Evolutionary conservation across 2,113 vertebrate genomes (phyloP).

Genomic region (Nyctibius bracteatus): DNA sequence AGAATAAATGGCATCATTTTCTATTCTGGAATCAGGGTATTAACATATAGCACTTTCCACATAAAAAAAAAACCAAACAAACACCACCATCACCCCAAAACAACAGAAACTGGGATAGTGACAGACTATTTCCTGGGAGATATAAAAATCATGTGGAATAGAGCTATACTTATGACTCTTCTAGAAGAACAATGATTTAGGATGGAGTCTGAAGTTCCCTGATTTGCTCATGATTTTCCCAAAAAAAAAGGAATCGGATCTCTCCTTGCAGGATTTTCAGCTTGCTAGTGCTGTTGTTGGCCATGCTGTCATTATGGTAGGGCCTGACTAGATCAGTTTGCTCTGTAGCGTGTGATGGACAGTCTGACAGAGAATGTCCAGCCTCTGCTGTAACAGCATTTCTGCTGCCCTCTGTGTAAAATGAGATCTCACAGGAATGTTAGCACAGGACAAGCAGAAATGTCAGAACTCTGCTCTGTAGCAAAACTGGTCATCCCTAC

Average conservation of each 20-base stretch:
- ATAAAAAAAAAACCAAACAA: background rate
- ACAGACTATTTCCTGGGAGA: background rate
- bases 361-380: conserved; percentile 16
- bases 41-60: background rate
- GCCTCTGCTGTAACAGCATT: conserved; percentile 34
- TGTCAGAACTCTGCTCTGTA: background rate
- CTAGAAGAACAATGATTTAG: background rate
- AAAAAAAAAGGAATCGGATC: background rate
- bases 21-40: background rate
- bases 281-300: background rate
- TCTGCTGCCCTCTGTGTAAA: conserved; percentile 64
- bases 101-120: background rate
- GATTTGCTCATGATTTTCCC: background rate
- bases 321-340: background rate
- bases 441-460: conserved; percentile 30
- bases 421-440: conserved; percentile 51
- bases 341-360: background rate
- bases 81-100: background rate
- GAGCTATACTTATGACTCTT: background rate
- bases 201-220: background rate
- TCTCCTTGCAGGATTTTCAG: background rate
- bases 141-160: background rate
- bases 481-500: conserved; percentile 17
- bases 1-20: background rate
- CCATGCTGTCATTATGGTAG: background rate